Evolutionary conservation across 2,113 vertebrate genomes (phyloP).

Genomic region (Dicrurus megarhynchus): DNA sequence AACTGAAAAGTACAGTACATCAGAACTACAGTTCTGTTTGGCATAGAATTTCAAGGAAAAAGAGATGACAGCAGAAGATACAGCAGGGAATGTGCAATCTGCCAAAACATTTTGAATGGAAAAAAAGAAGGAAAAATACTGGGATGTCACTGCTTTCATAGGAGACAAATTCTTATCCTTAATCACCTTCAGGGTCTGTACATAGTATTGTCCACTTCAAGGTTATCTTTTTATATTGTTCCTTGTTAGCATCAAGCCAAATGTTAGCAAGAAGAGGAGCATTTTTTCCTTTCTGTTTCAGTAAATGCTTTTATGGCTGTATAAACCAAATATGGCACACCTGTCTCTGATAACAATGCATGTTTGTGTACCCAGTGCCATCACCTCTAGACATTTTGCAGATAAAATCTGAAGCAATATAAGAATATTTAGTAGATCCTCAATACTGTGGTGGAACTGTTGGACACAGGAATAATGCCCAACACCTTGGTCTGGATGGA

Average conservation of each 20-base stretch:
- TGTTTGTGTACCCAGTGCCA: rapidly evolving
- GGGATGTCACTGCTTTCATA: neutral
- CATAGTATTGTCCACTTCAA: neutral
- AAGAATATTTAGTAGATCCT: neutral
- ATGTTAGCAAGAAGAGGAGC: neutral
- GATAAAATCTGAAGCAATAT: neutral
- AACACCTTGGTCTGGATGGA: neutral
- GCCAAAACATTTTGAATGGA: neutral
- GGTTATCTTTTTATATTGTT: neutral
- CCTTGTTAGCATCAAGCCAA: neutral
- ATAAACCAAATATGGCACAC: neutral
- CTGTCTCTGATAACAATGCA: neutral
- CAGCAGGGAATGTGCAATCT: neutral
- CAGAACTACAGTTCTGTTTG: neutral
- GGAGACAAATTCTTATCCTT: neutral
- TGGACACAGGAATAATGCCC: neutral
- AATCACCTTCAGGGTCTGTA: neutral
- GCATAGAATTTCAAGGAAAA: neutral
- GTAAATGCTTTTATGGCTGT: neutral
- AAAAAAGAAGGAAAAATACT: neutral
- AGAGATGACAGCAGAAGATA: neutral
- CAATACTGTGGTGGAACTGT: neutral
- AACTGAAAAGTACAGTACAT: neutral
- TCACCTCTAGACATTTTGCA: neutral
- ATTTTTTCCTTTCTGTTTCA: neutral